These are phyloP conservation scores for Psilanteris sp. DNA, from an alignment of 1,140 invertebrate species.

Conservation along the genomic window DNA sequence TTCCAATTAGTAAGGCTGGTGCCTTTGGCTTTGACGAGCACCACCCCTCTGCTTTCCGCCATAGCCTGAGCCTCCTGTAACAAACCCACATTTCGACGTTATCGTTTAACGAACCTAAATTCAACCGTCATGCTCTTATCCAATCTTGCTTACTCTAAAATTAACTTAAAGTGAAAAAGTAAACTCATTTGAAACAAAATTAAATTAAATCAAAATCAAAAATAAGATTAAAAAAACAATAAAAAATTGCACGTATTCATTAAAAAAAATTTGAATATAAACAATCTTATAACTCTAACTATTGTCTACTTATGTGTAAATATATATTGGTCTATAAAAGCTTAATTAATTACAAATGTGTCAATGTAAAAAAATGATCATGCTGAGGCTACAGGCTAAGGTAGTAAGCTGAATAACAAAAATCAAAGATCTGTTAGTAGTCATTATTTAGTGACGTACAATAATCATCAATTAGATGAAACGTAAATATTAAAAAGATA, in stretches of 20 bases:
- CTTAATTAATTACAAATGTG: constrained; percentile 10
- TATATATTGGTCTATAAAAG: no score
- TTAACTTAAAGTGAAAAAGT: background rate
- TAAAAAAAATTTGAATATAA: constrained; percentile 27
- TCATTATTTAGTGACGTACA: no score
- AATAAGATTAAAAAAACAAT: constrained; percentile 1
- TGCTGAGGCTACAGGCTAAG: constrained; percentile 80
- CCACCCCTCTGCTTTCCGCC: constrained; percentile 82
- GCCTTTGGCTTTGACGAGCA: constrained; percentile 86
- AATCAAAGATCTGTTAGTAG: constrained; percentile 11
- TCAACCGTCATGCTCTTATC: constrained; percentile 3
- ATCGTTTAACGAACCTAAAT: constrained; percentile 57
- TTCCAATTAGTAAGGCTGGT: constrained; percentile 86
- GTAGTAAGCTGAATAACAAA: constrained; percentile 72
- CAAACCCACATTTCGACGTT: constrained; percentile 78
- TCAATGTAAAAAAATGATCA: constrained; percentile 62
- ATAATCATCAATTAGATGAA: no score
- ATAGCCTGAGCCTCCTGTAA: constrained; percentile 83
- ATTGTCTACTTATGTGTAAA: constrained; percentile 8
- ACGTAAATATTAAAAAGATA: no score
- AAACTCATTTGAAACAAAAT: background rate
- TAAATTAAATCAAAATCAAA: background rate
- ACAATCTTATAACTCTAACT: background rate
- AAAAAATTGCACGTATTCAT: constrained; percentile 7
- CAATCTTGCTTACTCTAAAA: constrained; percentile 10